These are phyloP conservation scores for Sylvicola cinctus DNA, from an alignment of 2,888 invertebrate species.

Conservation along the genomic window DNA sequence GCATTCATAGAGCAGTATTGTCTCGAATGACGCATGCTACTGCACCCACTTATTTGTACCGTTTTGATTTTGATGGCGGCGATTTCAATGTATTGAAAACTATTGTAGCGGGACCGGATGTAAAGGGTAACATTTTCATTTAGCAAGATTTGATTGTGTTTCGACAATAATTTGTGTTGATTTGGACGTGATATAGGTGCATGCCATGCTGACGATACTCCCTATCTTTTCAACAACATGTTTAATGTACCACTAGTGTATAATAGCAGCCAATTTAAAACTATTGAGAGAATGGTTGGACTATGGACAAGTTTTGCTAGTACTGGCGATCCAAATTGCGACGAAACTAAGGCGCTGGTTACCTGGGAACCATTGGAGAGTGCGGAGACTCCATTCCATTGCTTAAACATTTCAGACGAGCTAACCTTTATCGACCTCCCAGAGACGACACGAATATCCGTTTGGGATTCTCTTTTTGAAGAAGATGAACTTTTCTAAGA, in stretches of 20 bases:
- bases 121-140: no score
- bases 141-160: no score
- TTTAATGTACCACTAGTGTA: no score
- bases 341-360: conserved; percentile 2
- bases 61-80: conserved; percentile 22
- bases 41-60: conserved; percentile 20
- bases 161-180: no score
- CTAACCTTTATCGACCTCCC: conserved; percentile 22
- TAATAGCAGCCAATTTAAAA: no score
- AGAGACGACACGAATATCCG: conserved; percentile 18
- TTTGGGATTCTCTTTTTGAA: conserved; percentile 15
- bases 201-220: no score
- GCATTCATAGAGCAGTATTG: conserved; percentile 16
- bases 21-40: conserved; percentile 13
- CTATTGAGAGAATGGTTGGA: no score
- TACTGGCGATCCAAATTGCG: conserved; percentile 15
- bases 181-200: no score
- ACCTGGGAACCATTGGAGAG: conserved; percentile 7
- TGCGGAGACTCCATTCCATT: conserved; percentile 12
- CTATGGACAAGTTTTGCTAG: conserved; percentile 13
- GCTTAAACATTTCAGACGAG: conserved; percentile 22
- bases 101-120: no score
- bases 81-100: no score
- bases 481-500: background rate
- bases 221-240: no score